Percentiles rank a stretch among this genome's conserved stretches.
phyloP scores from a whole-genome alignment of 2,797 vertebrate genomes.

The Labeo calbasu region DNA sequence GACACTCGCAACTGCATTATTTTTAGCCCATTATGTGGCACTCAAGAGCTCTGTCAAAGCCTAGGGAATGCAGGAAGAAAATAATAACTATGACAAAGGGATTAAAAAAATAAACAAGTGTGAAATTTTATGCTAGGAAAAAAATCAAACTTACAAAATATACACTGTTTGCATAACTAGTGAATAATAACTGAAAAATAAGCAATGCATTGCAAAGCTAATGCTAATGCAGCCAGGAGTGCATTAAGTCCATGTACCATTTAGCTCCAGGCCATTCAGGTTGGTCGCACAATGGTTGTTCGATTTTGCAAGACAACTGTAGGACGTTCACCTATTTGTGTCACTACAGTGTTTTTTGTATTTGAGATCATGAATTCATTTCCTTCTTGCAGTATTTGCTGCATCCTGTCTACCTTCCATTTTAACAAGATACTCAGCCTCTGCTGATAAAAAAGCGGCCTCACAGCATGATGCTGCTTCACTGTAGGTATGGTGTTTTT shows the following conservation, averaged over 20 bases:
- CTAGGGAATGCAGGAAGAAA: background rate
- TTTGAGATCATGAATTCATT: background rate
- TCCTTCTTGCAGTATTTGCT: background rate
- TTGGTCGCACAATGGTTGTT: background rate
- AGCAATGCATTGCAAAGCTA: background rate
- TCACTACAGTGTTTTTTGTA: background rate
- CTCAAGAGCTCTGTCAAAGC: slow-evolving; percentile 54
- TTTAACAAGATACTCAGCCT: slow-evolving; percentile 34
- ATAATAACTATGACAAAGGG: background rate
- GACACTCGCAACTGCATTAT: slow-evolving; percentile 65
- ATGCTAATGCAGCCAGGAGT: background rate
- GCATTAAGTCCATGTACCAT: background rate
- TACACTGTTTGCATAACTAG: background rate
- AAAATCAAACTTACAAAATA: background rate
- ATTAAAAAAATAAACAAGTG: background rate
- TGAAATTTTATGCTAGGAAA: background rate
- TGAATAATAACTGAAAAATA: background rate
- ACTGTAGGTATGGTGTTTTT: background rate
- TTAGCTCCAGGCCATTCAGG: slow-evolving; percentile 13
- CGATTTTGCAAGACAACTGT: background rate
- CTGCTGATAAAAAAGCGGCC: slow-evolving; percentile 14
- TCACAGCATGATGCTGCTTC: slow-evolving; percentile 14
- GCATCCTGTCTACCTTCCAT: slow-evolving; percentile 1
- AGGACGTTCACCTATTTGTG: slow-evolving; percentile 12
- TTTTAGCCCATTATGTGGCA: slow-evolving; percentile 62